Evolutionary conservation across 2,888 invertebrate genomes (phyloP).

Genomic region (Orgyia antiqua): DNA sequence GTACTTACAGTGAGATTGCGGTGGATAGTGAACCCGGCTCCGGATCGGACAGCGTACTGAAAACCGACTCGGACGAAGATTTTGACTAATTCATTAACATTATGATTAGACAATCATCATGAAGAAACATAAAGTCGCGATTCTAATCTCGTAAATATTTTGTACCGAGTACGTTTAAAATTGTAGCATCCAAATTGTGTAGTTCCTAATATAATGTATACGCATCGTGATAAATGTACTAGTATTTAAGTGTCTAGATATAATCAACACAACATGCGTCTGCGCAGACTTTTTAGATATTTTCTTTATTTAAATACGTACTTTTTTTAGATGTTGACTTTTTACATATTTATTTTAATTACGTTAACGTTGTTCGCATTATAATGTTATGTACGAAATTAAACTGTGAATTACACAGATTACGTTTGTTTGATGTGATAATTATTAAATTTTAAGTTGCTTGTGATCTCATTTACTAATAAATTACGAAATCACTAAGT

Average conservation of each 20-base stretch:
- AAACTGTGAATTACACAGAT: constrained; percentile 22
- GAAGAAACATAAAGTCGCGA: too few species aligned
- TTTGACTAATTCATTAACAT: constrained; percentile 47
- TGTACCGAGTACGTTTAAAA: too few species aligned
- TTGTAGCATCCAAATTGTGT: constrained; percentile 20
- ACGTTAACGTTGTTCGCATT: constrained; percentile 13
- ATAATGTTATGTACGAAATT: constrained; percentile 25
- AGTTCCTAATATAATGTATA: constrained; percentile 12
- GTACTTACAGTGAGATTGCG: constrained; percentile 53
- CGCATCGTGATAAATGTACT: too few species aligned
- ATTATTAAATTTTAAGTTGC: constrained; percentile 56
- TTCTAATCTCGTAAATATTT: too few species aligned
- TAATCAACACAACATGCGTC: background rate
- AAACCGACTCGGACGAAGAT: constrained; percentile 73
- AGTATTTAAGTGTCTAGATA: background rate
- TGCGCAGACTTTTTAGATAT: background rate
- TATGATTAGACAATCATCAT: constrained; percentile 34
- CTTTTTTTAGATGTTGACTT: constrained; percentile 14
- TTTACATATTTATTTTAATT: too few species aligned
- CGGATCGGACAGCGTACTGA: constrained; percentile 69
- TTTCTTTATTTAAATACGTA: constrained; percentile 12
- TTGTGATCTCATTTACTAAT: constrained; percentile 72
- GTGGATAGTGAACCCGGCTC: constrained; percentile 69
- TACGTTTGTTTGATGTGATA: constrained; percentile 42
- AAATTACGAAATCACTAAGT: constrained; percentile 47